phyloP scores from a whole-genome alignment of 2,888 invertebrate genomes.

The Archaeoteleia sp. region DNA sequence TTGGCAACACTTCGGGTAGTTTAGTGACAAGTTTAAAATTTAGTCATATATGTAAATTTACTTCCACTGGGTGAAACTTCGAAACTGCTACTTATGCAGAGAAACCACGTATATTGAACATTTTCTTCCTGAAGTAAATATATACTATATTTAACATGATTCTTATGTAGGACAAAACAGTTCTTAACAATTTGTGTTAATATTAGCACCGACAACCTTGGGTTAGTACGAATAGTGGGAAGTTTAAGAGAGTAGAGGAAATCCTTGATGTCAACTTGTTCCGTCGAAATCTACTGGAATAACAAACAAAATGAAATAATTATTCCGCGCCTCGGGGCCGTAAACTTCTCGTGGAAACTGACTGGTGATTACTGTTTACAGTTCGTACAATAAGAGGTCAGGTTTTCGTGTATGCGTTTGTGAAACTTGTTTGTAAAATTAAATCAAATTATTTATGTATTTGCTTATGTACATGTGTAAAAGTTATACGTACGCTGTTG shows the following conservation, averaged over 20 bases:
- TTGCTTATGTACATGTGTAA: no score
- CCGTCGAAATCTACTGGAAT: slow-evolving; percentile 31
- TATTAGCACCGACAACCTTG: slow-evolving; percentile 17
- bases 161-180: slow-evolving; percentile 13
- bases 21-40: no score
- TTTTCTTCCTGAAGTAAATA: background rate
- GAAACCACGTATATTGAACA: no score
- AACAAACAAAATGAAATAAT: slow-evolving; percentile 47
- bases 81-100: no score
- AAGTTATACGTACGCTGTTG: no score
- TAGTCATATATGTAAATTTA: no score
- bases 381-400: slow-evolving; percentile 18
- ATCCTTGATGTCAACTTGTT: slow-evolving; percentile 46
- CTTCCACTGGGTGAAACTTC: no score
- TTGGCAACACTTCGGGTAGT: no score
- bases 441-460: no score
- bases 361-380: slow-evolving; percentile 31
- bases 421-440: slow-evolving; percentile 6
- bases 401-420: slow-evolving; percentile 18
- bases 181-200: slow-evolving; percentile 30
- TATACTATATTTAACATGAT: background rate
- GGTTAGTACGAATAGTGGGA: slow-evolving; percentile 11
- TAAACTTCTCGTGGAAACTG: slow-evolving; percentile 29
- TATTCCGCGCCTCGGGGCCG: slow-evolving; percentile 29
- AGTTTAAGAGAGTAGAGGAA: slow-evolving; percentile 26